Base-by-base conservation (phyloP, 2,113 vertebrate genomes). In the Hemicordylus capensis region DNA sequence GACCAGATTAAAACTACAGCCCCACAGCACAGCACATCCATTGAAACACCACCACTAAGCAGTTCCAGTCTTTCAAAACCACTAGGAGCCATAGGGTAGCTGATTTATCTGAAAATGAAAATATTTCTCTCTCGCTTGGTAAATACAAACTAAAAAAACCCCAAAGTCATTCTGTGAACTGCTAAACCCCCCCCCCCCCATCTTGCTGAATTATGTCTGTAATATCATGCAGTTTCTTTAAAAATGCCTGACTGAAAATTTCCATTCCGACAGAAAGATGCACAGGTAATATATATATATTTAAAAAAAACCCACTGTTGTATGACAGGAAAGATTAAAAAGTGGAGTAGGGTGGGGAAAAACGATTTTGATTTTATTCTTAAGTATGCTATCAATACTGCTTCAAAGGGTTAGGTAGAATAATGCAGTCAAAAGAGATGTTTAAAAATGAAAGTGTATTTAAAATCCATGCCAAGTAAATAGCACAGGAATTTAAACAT, bases 1-100 rank as follows among this genome's bases (percentile, higher is more conserved):
- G 67, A 85, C n/a, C 84, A 85, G 76, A 79, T 85, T 73, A 85
- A 79, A 85, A 64, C 67, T 51, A 73, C 67, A 73, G 73, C 61
- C 77, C 19, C 34, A 51, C 34, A 73, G 67, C 56, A 67, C 34
- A 76, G 44, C n/a, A 83, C 42, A 77, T 69, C 74, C 83, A 7
- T 44, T 69, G 74, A 69, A 85, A 66, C 48, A 56, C 61, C 19
- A 82, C 39, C 39, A 72, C 54, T 69, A 39, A 85, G 67, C 56
- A 34, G 48, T 70, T 85, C 31, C 28, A 85, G 66, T 31, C 39
- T 78, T 79, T 85, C 66, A 70, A 72, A 79, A 79, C 20, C 15
- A 63, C 44, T 63, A 24, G 37, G 22, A 73, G 56, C 24, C 28
- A 54, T 2, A 31, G 22, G 22, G 44, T 51, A 63, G 34, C 7